Percentiles rank a stretch among this genome's conserved stretches.
Evolutionary conservation across 2,888 invertebrate species (phyloP).

Genomic region (Athripsodes cinereus): DNA sequence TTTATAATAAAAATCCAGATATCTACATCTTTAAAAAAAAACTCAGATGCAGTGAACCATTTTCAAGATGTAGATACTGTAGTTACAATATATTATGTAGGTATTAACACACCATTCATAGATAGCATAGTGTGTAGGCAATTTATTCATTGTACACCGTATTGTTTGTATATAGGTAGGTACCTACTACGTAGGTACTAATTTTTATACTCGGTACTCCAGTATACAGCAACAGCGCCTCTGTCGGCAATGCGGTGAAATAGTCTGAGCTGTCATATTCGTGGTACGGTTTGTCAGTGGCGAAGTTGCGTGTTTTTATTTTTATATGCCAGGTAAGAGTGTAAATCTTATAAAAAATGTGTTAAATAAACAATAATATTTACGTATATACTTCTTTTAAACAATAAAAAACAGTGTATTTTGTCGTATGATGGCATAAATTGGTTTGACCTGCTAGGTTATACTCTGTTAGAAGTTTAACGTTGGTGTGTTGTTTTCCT

Average conservation of each 20-base stretch:
- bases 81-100: too few relatives aligned
- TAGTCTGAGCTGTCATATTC: slow-evolving; percentile 17
- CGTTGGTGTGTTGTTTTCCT: slow-evolving; percentile 18
- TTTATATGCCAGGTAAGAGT: slow-evolving; percentile 16
- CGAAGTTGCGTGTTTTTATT: slow-evolving; percentile 6
- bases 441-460: slow-evolving; percentile 11
- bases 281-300: slow-evolving; percentile 14
- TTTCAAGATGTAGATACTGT: too few relatives aligned
- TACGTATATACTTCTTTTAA: background rate
- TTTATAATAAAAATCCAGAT: too few relatives aligned
- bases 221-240: slow-evolving; percentile 6
- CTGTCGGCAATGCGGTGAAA: slow-evolving; percentile 10
- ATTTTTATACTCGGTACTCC: background rate
- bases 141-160: too few relatives aligned
- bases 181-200: background rate
- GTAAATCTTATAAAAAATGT: background rate
- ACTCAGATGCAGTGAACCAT: too few relatives aligned
- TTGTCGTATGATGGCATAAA: background rate
- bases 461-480: slow-evolving; percentile 14
- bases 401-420: too few relatives aligned
- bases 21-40: too few relatives aligned
- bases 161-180: background rate
- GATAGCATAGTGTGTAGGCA: too few relatives aligned
- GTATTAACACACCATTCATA: too few relatives aligned
- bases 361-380: background rate